These are phyloP conservation scores for Copidosoma aretas DNA, from an alignment of 2,888 invertebrate genomes.

Conservation along the genomic window DNA sequence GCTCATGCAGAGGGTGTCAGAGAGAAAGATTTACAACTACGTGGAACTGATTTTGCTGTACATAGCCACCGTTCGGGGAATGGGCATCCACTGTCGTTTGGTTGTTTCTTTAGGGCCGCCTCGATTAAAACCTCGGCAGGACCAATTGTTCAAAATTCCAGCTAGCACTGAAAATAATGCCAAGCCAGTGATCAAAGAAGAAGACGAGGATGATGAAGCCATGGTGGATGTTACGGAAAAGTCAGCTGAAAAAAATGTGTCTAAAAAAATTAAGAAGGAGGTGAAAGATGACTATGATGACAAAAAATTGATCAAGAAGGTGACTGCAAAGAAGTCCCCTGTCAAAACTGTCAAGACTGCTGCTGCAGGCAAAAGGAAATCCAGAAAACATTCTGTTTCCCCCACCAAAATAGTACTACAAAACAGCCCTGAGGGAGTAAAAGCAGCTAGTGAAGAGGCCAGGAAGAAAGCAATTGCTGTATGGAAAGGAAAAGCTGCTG, in stretches of 20 bases:
- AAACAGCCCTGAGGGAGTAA: slow-evolving; percentile 47
- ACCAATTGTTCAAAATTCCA: slow-evolving; percentile 65
- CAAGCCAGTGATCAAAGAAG: neutral
- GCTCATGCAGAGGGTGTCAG: slow-evolving; percentile 55
- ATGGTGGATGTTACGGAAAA: neutral
- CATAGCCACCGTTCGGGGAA: slow-evolving; percentile 75
- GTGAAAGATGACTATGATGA: too few relatives aligned
- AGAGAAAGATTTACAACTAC: slow-evolving; percentile 69
- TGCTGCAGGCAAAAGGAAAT: slow-evolving; percentile 22
- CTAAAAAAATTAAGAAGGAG: slow-evolving; percentile 2
- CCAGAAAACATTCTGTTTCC: slow-evolving; percentile 47
- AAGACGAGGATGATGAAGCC: neutral
- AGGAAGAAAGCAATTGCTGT: slow-evolving; percentile 53
- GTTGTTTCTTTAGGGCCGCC: slow-evolving; percentile 82
- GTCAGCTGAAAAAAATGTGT: neutral
- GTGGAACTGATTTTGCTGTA: slow-evolving; percentile 79
- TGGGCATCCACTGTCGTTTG: slow-evolving; percentile 83
- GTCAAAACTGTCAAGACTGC: slow-evolving; percentile 19
- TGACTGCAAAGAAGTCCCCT: slow-evolving; percentile 1
- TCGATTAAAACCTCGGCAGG: slow-evolving; percentile 72
- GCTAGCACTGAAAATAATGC: neutral
- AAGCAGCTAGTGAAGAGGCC: slow-evolving; percentile 47
- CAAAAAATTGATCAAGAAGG: slow-evolving; percentile 21
- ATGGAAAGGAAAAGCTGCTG: slow-evolving; percentile 57
- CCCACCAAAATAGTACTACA: slow-evolving; percentile 44